A percentile compares a stretch with the other conserved stretches of the same genome.
Evolutionary conservation across 2,888 invertebrate genomes (phyloP).

Genomic region (Spisula solida): DNA sequence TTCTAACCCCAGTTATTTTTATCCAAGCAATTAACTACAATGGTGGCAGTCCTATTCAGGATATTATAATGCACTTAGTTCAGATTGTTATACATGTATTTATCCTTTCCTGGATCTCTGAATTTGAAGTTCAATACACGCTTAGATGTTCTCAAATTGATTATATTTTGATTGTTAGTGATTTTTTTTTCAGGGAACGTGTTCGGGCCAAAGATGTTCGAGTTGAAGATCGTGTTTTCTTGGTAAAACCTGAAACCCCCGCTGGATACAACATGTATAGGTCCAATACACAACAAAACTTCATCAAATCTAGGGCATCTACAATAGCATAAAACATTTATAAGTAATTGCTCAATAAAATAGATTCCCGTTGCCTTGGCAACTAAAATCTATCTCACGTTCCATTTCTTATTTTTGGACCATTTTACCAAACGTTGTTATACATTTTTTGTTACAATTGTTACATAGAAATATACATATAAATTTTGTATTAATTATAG

Average conservation of each 20-base stretch:
- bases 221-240: conserved; percentile 81
- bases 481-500: background rate
- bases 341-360: background rate
- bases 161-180: background rate
- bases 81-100: background rate
- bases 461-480: background rate
- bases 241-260: conserved; percentile 82
- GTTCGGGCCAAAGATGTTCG: conserved; percentile 84
- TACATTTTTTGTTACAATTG: conserved; percentile 1
- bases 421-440: background rate
- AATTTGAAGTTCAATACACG: background rate
- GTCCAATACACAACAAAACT: conserved; percentile 71
- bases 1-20: too few species aligned
- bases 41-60: too few species aligned
- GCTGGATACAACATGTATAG: conserved; percentile 66
- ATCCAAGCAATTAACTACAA: too few species aligned
- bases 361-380: background rate
- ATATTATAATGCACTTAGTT: too few species aligned
- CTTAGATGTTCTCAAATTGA: background rate
- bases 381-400: background rate
- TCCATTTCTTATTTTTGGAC: background rate
- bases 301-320: conserved; percentile 68
- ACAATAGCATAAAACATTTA: conserved; percentile 68
- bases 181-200: conserved; percentile 81
- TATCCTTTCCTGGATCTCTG: too few species aligned